Base-by-base conservation (phyloP, 1,140 invertebrate species). In the Cotesia glomerata region DNA sequence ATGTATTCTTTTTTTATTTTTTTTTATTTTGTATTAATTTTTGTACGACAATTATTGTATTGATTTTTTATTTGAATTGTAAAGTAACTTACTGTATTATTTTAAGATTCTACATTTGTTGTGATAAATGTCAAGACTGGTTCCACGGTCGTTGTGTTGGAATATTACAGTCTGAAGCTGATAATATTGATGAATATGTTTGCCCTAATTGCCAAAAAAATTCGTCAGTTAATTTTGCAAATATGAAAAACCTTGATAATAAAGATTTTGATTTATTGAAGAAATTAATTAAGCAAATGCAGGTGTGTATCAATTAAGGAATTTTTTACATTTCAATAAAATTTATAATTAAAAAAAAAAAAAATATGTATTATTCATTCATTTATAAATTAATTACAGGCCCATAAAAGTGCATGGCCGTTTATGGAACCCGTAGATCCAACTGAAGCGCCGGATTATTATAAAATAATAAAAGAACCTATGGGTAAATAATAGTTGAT, bases 81-180 rank as follows among this genome's bases (percentile, higher is more conserved):
- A 51, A 49, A 61, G 62, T 3, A 36, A 3, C 54, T 32, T 69
- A 36, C 58, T 66, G 64, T 32, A 56, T 32, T 52, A 52, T 54
- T 52, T 86, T 32, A 77, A 95, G 94, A 80, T 96, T 97, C 90
- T 97, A 97, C 84, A 98, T 99, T 80, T 98, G 96, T 79, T 99
- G 98, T 87, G 98, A 99, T 85, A 92, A 93, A 64, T 99, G 98
- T 88, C 95, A 99, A 85, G 97, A 98, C 86, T 99, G 98, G 98
- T 99, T 99, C 87, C 98, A 99, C 85, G 97, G 97, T 4, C 90
- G 95, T 65, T 99, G 98, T 86, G 97, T 99, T 7, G 97, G 97
- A 9, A 97, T 99, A 79, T 88, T 98, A 36, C 95, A 97, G 82
- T 94, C 93, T 3, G 97, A 98, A 85, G 97, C 96, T 5, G 95